Conservation (phyloP, 2,797 vertebrate genomes). For the Enteromius unitaeniatus region DNA sequence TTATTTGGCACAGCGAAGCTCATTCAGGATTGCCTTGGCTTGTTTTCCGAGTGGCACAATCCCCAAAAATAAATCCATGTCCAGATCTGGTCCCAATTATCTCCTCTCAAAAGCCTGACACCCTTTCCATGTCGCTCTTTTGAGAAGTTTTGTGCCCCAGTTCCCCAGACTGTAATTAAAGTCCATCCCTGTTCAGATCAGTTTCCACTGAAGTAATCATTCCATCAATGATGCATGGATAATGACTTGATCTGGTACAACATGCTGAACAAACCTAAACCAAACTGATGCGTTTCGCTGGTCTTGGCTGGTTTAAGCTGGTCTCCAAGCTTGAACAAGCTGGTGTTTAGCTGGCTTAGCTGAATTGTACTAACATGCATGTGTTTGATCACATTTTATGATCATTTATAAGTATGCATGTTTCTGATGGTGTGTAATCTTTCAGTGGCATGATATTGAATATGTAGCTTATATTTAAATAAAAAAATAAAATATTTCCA, state of each 20-base stretch:
- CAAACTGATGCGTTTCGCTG: neutral
- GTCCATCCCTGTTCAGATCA: conserved; percentile 28
- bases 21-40: conserved; percentile 24
- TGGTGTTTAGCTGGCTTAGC: neutral
- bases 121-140: conserved; percentile 48
- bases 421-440: neutral
- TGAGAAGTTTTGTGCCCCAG: conserved; percentile 36
- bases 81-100: conserved; percentile 34
- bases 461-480: too few relatives aligned
- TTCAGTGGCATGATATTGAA: neutral
- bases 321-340: neutral
- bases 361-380: neutral
- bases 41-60: conserved; percentile 21
- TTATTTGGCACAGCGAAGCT: conserved; percentile 6
- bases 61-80: conserved; percentile 38
- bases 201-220: conserved; percentile 19
- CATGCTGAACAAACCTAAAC: neutral
- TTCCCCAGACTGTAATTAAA: conserved; percentile 45
- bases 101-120: conserved; percentile 36
- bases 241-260: neutral
- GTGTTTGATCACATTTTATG: neutral
- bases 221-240: neutral
- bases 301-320: neutral
- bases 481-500: neutral
- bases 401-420: neutral